Evolutionary conservation across 2,888 invertebrate genomes (phyloP).

Genomic region (Volucella inflata): DNA sequence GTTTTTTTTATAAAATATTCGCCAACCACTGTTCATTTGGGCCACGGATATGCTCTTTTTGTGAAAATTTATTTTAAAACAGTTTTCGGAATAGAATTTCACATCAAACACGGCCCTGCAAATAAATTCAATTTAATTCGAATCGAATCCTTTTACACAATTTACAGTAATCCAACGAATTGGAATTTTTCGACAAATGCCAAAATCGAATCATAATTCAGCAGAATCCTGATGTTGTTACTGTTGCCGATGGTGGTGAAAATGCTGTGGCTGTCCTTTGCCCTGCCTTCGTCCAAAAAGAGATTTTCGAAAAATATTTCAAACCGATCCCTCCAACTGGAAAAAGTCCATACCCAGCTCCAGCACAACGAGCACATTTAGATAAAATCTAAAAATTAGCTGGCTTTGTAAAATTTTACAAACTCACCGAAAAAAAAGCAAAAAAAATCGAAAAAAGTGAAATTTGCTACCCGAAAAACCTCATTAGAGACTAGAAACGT

Average conservation of each 20-base stretch:
- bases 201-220: slow-evolving; percentile 66
- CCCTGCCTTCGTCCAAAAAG: slow-evolving; percentile 2
- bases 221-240: slow-evolving; percentile 6
- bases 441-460: slow-evolving; percentile 26
- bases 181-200: slow-evolving; percentile 9
- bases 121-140: slow-evolving; percentile 58
- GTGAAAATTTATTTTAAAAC: slow-evolving; percentile 17
- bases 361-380: slow-evolving; percentile 40
- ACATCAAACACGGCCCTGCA: slow-evolving; percentile 1
- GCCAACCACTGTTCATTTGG: too few species aligned
- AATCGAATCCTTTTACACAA: slow-evolving; percentile 53
- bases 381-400: slow-evolving; percentile 73
- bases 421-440: slow-evolving; percentile 2
- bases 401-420: slow-evolving; percentile 57
- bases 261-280: background rate
- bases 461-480: slow-evolving; percentile 56
- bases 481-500: slow-evolving; percentile 71
- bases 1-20: too few species aligned
- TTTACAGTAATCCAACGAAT: slow-evolving; percentile 50
- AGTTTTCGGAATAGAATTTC: slow-evolving; percentile 11
- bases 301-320: slow-evolving; percentile 29
- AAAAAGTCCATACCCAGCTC: slow-evolving; percentile 38
- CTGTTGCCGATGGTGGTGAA: background rate
- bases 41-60: too few species aligned
- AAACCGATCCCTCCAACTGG: slow-evolving; percentile 33